Evolutionary conservation across 2,113 vertebrate species (phyloP), one percentile per base, ranked within the genome.

Genomic region (Barnardius zonarius): DNA sequence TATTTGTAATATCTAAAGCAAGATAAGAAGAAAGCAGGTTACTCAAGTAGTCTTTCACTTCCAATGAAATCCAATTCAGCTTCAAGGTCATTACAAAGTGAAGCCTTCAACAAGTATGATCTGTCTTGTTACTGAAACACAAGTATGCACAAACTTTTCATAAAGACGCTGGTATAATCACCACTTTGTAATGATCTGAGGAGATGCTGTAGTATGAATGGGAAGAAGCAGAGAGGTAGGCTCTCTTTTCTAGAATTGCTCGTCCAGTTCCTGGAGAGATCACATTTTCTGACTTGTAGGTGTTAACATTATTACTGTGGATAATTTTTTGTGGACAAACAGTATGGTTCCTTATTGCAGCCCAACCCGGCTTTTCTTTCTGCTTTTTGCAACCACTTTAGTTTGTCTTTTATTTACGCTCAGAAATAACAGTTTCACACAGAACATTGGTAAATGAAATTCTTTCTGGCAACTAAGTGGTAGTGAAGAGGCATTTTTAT

Each of bases 11-110:
- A 54, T 43, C 48, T 74, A 73, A 84, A 84, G 35, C 37, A 67
- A 72, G 23, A 14, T 52, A 63, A 52, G 14, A 72, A 78, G 51
- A 51, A 73, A 90, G 14, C 28, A 61, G 7, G 4, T 74, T 66
- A 51, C 15, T 70, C 14, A 46, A 15, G 7, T 9, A 69, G 27
- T 66, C 49, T 77, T 87, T 43, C 22, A 33, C 24, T 90, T 93
- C 16, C 8, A 83, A 5, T 68, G 81, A 81, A 94, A 72, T 86
- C 7, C 9, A 67, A 0, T 61, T 86, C 31, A 44, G 12, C 37
- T 52, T 41, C 19, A 49, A 67, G 19, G 4, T 19, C 0, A 0
- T 86, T 77, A 28, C 6, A 44, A 90, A 84, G 37, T 0, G 1
- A 90, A 72, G 10, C 16, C 41, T 90, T 88, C 46, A 66, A 8